Conservation (phyloP, 1,140 invertebrate species). For the Bombus haemorrhoidalis region DNA sequence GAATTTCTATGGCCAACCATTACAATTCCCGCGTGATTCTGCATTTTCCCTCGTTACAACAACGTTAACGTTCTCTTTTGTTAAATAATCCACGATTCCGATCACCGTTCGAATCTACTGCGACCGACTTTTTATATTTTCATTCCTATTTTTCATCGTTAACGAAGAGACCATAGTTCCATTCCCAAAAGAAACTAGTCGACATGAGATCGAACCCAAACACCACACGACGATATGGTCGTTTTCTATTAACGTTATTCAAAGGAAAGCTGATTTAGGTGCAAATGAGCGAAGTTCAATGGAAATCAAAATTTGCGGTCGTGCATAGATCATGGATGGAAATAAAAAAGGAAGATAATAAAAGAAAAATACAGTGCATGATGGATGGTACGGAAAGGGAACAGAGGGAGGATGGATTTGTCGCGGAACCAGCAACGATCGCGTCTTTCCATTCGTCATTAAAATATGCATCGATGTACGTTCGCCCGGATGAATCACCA, state of each 20-base stretch:
- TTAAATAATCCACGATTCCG: background rate
- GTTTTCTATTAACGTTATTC: slow-evolving; percentile 15
- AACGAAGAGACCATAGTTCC: no score
- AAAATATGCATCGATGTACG: slow-evolving; percentile 69
- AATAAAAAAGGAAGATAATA: background rate
- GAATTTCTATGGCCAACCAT: slow-evolving; percentile 20
- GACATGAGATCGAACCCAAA: background rate
- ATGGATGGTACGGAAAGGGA: background rate
- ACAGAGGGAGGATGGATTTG: slow-evolving; percentile 61
- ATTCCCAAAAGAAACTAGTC: background rate
- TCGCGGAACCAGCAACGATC: slow-evolving; percentile 37
- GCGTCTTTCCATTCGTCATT: slow-evolving; percentile 66
- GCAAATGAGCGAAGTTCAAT: slow-evolving; percentile 7
- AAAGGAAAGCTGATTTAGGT: slow-evolving; percentile 1
- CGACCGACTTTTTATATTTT: background rate
- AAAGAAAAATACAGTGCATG: background rate
- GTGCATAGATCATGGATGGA: no score
- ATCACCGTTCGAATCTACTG: background rate
- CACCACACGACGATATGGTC: background rate
- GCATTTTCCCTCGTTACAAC: background rate
- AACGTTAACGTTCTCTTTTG: background rate
- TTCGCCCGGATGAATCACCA: slow-evolving; percentile 53
- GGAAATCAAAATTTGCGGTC: background rate
- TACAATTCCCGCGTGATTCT: slow-evolving; percentile 13
- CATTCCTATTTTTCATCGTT: background rate